These are phyloP conservation scores for Siniperca knerii DNA, from an alignment of 2,113 vertebrate genomes.

Conservation along the genomic window DNA sequence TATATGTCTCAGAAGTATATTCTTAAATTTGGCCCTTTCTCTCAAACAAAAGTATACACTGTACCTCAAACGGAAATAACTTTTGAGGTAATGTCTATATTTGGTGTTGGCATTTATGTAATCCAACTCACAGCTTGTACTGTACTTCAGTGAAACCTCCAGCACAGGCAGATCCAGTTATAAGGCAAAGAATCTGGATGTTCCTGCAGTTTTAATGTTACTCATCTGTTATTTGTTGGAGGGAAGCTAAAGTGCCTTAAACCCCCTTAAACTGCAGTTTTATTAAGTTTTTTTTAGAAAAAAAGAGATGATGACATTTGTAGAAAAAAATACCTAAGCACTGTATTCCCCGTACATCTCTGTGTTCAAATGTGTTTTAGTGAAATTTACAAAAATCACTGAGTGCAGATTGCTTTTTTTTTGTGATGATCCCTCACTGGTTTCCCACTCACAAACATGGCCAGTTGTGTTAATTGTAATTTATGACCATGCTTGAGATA, in stretches of 20 bases:
- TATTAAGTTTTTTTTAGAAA: neutral
- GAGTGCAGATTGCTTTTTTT: no score
- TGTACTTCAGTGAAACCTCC: neutral
- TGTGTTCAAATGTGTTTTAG: no score
- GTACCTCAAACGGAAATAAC: neutral
- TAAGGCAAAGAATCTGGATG: slow-evolving; percentile 9
- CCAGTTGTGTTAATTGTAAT: no score
- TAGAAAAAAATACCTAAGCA: neutral
- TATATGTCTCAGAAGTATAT: no score
- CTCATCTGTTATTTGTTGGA: neutral
- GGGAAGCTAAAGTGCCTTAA: neutral
- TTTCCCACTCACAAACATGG: neutral
- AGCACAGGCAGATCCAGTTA: neutral
- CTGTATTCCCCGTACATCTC: neutral
- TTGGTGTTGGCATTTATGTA: neutral
- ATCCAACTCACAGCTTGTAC: neutral
- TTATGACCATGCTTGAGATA: no score
- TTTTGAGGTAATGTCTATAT: neutral
- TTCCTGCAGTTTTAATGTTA: slow-evolving; percentile 12
- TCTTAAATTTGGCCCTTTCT: neutral
- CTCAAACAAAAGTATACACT: neutral
- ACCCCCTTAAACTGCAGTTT: neutral
- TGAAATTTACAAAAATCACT: neutral
- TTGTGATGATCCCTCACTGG: neutral
- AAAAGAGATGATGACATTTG: neutral